These are phyloP conservation scores for Bostrychus sinensis DNA, from an alignment of 2,113 vertebrate species.

Conservation along the genomic window DNA sequence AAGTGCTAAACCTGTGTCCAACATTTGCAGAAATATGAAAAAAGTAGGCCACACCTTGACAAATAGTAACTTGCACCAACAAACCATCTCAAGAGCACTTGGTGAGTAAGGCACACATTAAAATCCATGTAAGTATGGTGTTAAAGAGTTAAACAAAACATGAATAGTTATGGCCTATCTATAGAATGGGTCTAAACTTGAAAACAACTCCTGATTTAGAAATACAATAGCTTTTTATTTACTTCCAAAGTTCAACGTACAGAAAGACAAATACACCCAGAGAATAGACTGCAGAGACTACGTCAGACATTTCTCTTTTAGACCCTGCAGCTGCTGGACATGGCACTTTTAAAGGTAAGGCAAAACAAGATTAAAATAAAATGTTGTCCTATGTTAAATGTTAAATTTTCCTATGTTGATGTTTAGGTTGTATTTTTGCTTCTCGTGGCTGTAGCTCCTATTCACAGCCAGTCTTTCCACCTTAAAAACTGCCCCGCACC, in stretches of 20 bases:
- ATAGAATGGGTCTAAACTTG: no score
- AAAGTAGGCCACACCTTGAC: background rate
- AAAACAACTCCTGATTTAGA: background rate
- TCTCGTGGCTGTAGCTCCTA: conserved; percentile 7
- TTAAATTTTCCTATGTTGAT: background rate
- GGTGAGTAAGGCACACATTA: no score
- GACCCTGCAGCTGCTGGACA: background rate
- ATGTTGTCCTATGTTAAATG: background rate
- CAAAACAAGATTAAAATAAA: background rate
- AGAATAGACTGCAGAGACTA: background rate
- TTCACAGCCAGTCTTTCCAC: conserved; percentile 45
- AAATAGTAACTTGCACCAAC: background rate
- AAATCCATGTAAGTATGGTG: no score
- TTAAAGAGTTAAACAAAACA: no score
- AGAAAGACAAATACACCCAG: background rate
- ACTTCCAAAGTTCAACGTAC: background rate
- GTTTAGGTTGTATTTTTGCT: conserved; percentile 26
- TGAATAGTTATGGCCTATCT: no score
- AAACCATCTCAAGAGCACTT: no score
- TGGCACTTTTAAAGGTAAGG: background rate
- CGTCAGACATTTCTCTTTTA: background rate
- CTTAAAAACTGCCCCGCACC: conserved; percentile 14
- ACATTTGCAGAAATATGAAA: no score
- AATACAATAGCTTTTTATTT: background rate
- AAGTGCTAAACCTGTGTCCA: no score